A percentile compares a stretch with the other conserved stretches of the same genome.
These are phyloP conservation scores for Falco rusticolus DNA, from an alignment of 2,797 vertebrate genomes.

Conservation along the genomic window DNA sequence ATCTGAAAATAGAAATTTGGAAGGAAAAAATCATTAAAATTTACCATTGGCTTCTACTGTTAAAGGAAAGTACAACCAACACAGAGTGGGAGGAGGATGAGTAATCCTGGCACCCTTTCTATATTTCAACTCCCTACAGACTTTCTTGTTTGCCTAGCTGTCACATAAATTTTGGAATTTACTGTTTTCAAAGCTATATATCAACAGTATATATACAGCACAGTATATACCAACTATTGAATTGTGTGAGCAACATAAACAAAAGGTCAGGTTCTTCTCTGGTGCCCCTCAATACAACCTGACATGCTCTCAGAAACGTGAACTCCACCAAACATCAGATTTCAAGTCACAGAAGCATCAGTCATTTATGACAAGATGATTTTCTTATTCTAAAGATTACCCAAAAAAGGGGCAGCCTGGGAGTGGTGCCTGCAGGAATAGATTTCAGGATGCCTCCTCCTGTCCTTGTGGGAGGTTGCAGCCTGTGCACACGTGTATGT, in stretches of 20 bases:
- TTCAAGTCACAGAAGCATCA: not conserved
- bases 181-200: constrained; percentile 19
- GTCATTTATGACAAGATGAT: not conserved
- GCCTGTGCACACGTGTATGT: rapidly evolving
- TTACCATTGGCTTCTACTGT: not conserved
- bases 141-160: constrained; percentile 30
- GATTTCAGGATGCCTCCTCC: not conserved
- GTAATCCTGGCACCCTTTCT: constrained; percentile 32
- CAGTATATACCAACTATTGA: not conserved
- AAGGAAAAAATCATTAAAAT: not conserved
- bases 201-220: not conserved
- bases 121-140: not conserved
- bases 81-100: constrained; percentile 24
- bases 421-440: not conserved
- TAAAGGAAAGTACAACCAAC: constrained; percentile 5
- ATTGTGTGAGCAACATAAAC: not conserved
- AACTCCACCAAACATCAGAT: not conserved
- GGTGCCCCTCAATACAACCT: not conserved
- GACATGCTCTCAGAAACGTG: not conserved
- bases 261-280: not conserved
- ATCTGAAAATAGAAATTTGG: constrained; percentile 19
- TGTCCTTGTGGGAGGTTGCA: not conserved
- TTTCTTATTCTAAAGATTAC: not conserved
- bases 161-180: constrained; percentile 36
- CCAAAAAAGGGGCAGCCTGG: not conserved